Conservation (phyloP, 1,140 invertebrate genomes). For the Brachionus calyciflorus region DNA sequence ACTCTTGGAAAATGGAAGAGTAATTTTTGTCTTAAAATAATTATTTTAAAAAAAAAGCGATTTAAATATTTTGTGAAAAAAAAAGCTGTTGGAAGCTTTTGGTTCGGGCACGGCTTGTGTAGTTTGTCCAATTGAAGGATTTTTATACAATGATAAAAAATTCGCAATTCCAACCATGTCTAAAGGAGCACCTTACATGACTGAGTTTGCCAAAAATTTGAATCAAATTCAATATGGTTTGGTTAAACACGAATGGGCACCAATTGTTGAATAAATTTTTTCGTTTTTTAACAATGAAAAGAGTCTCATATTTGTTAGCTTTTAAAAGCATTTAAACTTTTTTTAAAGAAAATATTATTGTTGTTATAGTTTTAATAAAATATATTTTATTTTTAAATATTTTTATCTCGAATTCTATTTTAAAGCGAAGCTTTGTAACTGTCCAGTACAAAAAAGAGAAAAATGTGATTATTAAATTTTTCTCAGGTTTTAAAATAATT, state of each 20-base stretch:
- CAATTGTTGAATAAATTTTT: conserved; percentile 53
- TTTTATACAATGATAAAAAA: conserved; percentile 67
- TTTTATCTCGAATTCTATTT: too few species aligned
- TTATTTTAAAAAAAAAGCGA: not conserved
- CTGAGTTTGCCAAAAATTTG: conserved; percentile 70
- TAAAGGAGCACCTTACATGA: conserved; percentile 62
- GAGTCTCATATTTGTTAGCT: too few species aligned
- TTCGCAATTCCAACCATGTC: conserved; percentile 66
- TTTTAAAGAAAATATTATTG: too few species aligned
- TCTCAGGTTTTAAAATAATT: too few species aligned
- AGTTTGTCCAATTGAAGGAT: conserved; percentile 79
- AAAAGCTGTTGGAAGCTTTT: conserved; percentile 86
- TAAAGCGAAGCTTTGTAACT: too few species aligned
- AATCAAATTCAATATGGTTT: conserved; percentile 77
- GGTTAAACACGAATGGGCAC: conserved; percentile 72
- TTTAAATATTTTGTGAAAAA: conserved; percentile 50
- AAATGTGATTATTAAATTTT: too few species aligned
- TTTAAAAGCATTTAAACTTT: too few species aligned
- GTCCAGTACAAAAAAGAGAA: too few species aligned
- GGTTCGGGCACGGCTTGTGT: conserved; percentile 88
- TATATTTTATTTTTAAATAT: too few species aligned
- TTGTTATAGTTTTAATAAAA: too few species aligned
- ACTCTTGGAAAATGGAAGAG: conserved; percentile 66
- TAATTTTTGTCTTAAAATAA: conserved; percentile 64
- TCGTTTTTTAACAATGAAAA: not conserved